Evolutionary conservation across 2,113 vertebrate genomes (phyloP).

Genomic region (Phylloscopus trochiloides): DNA sequence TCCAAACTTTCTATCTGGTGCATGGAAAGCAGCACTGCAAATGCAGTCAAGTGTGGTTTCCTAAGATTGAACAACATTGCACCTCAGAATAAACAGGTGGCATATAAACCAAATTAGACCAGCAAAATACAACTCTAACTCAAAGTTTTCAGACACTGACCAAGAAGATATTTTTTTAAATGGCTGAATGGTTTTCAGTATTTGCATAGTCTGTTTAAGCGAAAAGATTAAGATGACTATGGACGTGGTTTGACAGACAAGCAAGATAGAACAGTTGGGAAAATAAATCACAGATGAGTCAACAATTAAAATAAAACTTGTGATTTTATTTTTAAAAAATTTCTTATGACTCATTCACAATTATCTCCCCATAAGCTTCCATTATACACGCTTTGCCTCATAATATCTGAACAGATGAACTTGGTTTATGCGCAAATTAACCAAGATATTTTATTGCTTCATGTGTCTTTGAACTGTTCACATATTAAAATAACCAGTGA

Average conservation of each 20-base stretch:
- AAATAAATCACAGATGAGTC: conserved; percentile 54
- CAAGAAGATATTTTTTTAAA: background rate
- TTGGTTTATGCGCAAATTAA: background rate
- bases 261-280: conserved; percentile 30
- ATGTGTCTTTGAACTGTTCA: background rate
- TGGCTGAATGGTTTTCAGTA: accelerated
- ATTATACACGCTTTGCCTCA: background rate
- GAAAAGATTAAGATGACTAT: background rate
- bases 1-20: background rate
- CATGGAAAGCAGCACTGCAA: background rate
- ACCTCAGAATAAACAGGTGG: background rate
- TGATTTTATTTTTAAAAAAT: conserved; percentile 38
- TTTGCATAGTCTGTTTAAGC: background rate
- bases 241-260: background rate
- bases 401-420: conserved; percentile 41
- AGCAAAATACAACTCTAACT: background rate
- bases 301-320: conserved; percentile 58
- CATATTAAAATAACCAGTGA: background rate
- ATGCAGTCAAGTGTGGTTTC: background rate
- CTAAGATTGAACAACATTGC: background rate
- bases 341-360: conserved; percentile 47
- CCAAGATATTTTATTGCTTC: background rate
- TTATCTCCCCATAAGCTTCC: conserved; percentile 20
- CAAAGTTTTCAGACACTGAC: background rate
- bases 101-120: background rate